Evolutionary conservation across 2,113 vertebrate genomes (phyloP).

Genomic region (Rana temporaria): DNA sequence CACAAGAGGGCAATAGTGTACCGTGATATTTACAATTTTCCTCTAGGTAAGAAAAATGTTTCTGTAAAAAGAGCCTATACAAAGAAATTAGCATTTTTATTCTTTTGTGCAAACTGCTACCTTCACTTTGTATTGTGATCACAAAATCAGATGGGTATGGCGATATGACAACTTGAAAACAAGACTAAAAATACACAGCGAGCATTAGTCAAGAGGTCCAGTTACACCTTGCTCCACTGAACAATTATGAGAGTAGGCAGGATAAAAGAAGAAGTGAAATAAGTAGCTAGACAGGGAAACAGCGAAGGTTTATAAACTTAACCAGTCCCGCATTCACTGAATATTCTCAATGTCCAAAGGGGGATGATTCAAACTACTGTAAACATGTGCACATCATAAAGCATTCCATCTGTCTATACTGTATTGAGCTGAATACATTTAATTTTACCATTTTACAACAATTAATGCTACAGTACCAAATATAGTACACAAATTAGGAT

Average conservation of each 20-base stretch:
- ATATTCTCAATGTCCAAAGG: neutral
- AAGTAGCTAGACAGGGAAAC: neutral
- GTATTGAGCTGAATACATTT: too few relatives aligned
- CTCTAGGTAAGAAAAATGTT: neutral
- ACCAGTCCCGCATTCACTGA: neutral
- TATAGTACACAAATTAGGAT: too few relatives aligned
- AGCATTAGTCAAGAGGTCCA: slow-evolving; percentile 28
- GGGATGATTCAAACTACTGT: neutral
- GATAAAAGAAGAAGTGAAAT: neutral
- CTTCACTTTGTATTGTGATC: slow-evolving; percentile 46
- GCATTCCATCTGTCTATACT: too few relatives aligned
- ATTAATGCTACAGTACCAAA: too few relatives aligned
- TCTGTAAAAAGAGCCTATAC: slow-evolving; percentile 19
- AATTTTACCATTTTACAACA: too few relatives aligned
- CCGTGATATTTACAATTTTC: slow-evolving; percentile 53
- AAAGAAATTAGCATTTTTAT: slow-evolving; percentile 32
- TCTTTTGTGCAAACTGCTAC: slow-evolving; percentile 47
- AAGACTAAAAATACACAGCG: slow-evolving; percentile 45
- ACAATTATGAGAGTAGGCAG: slow-evolving; percentile 7
- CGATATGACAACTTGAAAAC: slow-evolving; percentile 43
- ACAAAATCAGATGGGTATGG: slow-evolving; percentile 37
- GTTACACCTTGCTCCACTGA: slow-evolving; percentile 38
- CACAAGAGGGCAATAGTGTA: slow-evolving; percentile 77
- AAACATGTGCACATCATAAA: neutral
- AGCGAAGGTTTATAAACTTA: neutral